Conservation (phyloP, 2,888 invertebrate species). For the Meiosimyza platycephala region DNA sequence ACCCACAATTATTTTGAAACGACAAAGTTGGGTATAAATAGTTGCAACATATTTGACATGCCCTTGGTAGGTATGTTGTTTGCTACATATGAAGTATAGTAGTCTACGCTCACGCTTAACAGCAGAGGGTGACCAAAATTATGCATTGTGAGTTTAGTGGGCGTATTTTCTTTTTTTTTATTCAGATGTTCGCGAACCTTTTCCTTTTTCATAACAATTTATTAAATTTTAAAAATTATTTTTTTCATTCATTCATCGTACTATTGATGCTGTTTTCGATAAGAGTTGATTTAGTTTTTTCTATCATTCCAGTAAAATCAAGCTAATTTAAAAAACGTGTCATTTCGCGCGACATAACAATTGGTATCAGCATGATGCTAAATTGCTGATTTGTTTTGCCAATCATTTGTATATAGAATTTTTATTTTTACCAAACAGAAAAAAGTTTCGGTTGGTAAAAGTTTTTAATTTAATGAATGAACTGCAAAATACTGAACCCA, state of each 20-base stretch:
- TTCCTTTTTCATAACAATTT: conserved; percentile 15
- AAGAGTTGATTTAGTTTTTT: neutral
- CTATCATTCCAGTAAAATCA: conserved; percentile 12
- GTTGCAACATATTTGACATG: too few species aligned
- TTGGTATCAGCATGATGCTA: neutral
- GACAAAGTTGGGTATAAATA: too few species aligned
- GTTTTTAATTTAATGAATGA: neutral
- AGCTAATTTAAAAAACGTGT: conserved; percentile 20
- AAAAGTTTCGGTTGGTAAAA: neutral
- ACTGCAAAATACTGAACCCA: neutral
- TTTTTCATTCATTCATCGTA: neutral
- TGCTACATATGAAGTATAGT: too few species aligned
- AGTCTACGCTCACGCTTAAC: too few species aligned
- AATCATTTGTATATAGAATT: neutral
- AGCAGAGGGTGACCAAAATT: too few species aligned
- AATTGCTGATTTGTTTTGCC: conserved; percentile 2
- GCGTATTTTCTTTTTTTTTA: conserved; percentile 11
- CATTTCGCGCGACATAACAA: neutral
- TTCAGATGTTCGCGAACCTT: neutral
- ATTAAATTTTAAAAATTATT: conserved; percentile 1
- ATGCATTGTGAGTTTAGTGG: neutral
- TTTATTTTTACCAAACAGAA: neutral
- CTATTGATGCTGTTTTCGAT: neutral
- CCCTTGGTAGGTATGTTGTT: too few species aligned
- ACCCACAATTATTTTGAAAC: conserved; percentile 44